phyloP scores from a whole-genome alignment of 1,140 invertebrate species.

The Cryptotermes secundus region DNA sequence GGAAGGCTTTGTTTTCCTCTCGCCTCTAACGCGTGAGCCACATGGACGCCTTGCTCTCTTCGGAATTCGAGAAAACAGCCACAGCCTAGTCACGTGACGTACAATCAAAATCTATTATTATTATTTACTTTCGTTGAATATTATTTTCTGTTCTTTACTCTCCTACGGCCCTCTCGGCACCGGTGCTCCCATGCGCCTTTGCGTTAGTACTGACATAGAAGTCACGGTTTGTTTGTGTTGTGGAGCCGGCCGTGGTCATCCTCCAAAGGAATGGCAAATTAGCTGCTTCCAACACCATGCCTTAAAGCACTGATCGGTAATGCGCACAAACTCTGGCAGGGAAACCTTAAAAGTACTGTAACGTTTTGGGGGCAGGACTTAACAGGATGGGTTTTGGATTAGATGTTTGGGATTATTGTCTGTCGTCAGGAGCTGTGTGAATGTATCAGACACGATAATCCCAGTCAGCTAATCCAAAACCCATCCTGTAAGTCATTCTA shows the following conservation, averaged over 20 bases:
- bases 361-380: no score
- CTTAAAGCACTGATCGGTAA: no score
- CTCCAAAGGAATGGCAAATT: not conserved
- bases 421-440: no score
- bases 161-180: not conserved
- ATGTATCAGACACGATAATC: no score
- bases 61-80: constrained; percentile 12
- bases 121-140: not conserved
- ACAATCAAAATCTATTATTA: constrained; percentile 3
- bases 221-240: constrained; percentile 7
- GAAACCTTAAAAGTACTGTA: no score
- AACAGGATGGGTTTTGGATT: no score
- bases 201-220: not conserved
- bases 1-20: not conserved
- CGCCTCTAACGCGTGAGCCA: not conserved
- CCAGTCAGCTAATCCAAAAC: no score
- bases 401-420: no score
- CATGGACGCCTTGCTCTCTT: not conserved
- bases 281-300: no score
- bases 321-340: no score
- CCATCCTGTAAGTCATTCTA: no score
- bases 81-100: not conserved
- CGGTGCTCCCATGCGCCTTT: not conserved
- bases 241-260: not conserved
- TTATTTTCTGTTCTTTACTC: not conserved